These are phyloP conservation scores for Drosophila kurseongensis DNA, from an alignment of 1,140 invertebrate species.

Conservation along the genomic window DNA sequence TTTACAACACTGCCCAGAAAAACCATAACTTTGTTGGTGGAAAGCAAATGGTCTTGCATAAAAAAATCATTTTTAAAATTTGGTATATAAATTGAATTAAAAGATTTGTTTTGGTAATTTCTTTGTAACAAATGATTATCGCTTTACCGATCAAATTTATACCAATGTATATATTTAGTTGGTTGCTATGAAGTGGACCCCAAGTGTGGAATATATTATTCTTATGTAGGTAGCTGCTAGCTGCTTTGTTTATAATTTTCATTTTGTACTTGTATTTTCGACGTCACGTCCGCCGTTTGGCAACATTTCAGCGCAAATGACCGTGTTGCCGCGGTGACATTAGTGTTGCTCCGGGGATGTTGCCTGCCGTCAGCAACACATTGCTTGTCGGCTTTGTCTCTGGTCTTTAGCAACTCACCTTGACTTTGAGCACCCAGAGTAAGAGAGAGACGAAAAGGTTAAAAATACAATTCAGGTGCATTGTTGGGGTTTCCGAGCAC, in stretches of 20 bases:
- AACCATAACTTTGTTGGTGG: no score
- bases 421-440: slow-evolving; percentile 37
- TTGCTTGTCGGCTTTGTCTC: slow-evolving; percentile 19
- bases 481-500: slow-evolving; percentile 35
- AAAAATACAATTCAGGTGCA: slow-evolving; percentile 34
- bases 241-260: slow-evolving; percentile 45
- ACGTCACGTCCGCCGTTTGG: slow-evolving; percentile 46
- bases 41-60: no score
- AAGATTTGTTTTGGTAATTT: no score
- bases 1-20: background rate
- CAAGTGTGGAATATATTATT: slow-evolving; percentile 25
- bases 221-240: slow-evolving; percentile 9
- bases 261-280: slow-evolving; percentile 15
- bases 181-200: slow-evolving; percentile 19
- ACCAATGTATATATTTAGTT: background rate
- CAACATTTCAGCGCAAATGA: slow-evolving; percentile 22
- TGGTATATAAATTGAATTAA: no score
- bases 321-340: slow-evolving; percentile 5
- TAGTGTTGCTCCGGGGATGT: slow-evolving; percentile 21
- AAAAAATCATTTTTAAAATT: no score
- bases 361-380: slow-evolving; percentile 23
- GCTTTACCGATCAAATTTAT: no score
- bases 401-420: slow-evolving; percentile 23
- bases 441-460: slow-evolving; percentile 12
- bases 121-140: no score